Evolutionary conservation across 2,888 invertebrate species (phyloP), one percentile per base, ranked within the genome.

Genomic region (Eupithecia vulgata): DNA sequence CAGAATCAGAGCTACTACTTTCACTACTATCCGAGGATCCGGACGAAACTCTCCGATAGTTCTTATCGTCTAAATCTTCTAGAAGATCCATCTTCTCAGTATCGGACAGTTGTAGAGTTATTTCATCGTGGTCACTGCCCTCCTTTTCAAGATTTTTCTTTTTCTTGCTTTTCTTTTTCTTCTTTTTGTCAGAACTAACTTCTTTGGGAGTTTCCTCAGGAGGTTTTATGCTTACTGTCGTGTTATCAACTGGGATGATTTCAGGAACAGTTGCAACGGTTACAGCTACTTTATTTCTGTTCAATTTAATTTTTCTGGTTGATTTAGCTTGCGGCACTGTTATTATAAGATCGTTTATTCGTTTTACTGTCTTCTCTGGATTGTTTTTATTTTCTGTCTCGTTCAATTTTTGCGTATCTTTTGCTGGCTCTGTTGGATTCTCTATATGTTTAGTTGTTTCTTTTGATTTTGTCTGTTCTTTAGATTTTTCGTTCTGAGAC

Each of bases 11-110:
- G 61, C 83, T 84, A 68, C 84, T 84, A 68, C 84, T 76, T 34
- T 79, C 78, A 21, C 73, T 79, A n/a, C 71, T 78, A 52, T 72
- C 76, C 68, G 79, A 77, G 17, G 80, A 79, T 67, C 79, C 87
- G 6, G 78, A 76, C 1, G 77, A 77, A 25, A 78, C 68, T 62
- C 81, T 86, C 10, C 91, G 91, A 69, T 84, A 90, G 57, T 89
- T 85, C 70, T 91, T 92, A 34, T 88, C 84, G 57, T 92, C 91
- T 21, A 93, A 84, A 84, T 92, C 89, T 81, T 94, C 94, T 45
- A 95, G 78, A 10, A 95, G 81, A 84, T 95, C 94, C 91, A 94
- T 92, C 80, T 94, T 94, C 75, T 94, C 94, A 1, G 92, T 85
- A 82, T 95, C 94, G 0, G 95, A 95, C 21, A 94, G 75, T 71